Conservation (phyloP, 1,140 invertebrate species). For the Diachasmimorpha longicaudata region DNA sequence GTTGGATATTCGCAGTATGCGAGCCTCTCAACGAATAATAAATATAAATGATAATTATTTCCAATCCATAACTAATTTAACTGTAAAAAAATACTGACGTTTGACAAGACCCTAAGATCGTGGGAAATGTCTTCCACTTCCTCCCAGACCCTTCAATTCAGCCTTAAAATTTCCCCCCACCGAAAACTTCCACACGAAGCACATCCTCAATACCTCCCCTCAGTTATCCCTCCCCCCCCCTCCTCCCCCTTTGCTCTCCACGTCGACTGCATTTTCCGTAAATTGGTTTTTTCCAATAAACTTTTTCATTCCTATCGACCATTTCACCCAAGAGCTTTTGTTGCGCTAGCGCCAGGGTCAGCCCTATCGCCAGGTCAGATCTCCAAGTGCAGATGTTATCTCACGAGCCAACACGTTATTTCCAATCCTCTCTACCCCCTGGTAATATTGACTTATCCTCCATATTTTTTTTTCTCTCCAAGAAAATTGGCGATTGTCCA, state of each 20-base stretch:
- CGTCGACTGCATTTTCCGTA: neutral
- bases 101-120: no score
- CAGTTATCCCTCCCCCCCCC: no score
- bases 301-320: neutral
- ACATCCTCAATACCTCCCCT: neutral
- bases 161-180: neutral
- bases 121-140: neutral
- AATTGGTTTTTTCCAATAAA: neutral
- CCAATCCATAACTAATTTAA: no score
- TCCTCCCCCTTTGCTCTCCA: neutral
- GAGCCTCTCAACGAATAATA: no score
- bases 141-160: neutral
- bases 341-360: neutral
- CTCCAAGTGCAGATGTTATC: neutral
- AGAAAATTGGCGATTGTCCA: neutral
- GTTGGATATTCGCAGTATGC: no score
- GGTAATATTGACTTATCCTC: neutral
- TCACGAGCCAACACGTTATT: constrained; percentile 8
- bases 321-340: neutral
- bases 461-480: neutral
- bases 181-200: neutral
- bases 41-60: no score
- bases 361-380: neutral
- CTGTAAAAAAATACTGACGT: no score
- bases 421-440: neutral